A percentile compares a stretch with the other conserved stretches of the same genome.
phyloP scores from a whole-genome alignment of 1,140 invertebrate species.

The Heliconius himera region DNA sequence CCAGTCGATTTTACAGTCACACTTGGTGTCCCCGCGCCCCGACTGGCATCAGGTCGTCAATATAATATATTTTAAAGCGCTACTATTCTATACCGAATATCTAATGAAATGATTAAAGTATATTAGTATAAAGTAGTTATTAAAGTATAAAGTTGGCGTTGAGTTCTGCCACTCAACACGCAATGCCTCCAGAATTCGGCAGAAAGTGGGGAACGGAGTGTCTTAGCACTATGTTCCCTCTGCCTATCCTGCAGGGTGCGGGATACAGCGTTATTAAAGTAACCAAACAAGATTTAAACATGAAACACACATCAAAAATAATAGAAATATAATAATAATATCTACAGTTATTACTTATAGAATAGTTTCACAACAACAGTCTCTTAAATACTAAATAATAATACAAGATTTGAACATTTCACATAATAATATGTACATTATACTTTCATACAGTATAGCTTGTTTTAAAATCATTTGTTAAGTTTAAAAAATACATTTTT shows the following conservation, averaged over 20 bases:
- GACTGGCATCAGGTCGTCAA: too few species aligned
- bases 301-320: conserved; percentile 22
- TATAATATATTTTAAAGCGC: neutral
- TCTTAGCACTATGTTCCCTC: too few species aligned
- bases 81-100: too few species aligned
- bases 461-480: neutral
- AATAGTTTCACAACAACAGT: conserved; percentile 30
- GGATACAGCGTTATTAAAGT: neutral
- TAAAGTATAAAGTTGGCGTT: too few species aligned
- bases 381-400: conserved; percentile 31
- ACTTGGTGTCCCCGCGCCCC: too few species aligned
- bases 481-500: too few species aligned
- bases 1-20: too few species aligned
- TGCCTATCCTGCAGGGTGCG: too few species aligned
- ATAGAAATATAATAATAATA: conserved; percentile 30
- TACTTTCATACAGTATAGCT: neutral
- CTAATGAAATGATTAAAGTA: neutral
- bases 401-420: conserved; percentile 13
- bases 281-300: neutral
- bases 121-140: too few species aligned
- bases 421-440: neutral
- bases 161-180: too few species aligned
- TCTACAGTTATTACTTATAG: conserved; percentile 31
- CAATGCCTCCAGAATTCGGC: too few species aligned
- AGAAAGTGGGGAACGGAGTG: too few species aligned